Base-by-base conservation (phyloP, 2,888 invertebrate species). In the Pegoplata infirma region DNA sequence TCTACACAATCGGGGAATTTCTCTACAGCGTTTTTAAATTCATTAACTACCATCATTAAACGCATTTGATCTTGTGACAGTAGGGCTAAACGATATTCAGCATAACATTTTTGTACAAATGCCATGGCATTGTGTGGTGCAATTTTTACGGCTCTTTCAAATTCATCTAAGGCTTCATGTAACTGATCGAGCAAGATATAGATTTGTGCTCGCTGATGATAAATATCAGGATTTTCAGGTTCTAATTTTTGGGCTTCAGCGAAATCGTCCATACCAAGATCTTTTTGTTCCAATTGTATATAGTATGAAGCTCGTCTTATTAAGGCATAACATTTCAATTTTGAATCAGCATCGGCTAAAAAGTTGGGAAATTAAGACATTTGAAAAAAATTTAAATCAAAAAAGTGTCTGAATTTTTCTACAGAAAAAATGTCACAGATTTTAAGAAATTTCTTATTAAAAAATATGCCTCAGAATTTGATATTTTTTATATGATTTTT, bases 161-260 rank as follows among this genome's bases (percentile, higher is more conserved):
- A 97, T 89, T 98, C 96, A 14, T 91, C 88, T 67, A 95, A 92
- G 0, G 98, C 97, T 82, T 94, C 94, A 56, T 94, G 93, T 83
- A 96, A 91, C 82, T 94, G 93, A 72, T 97, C 97, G 85, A 96
- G 90, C 56, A 98, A 90, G 80, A 98, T 90, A 86, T 95, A 93
- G 7, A 97, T 94, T 92, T 98, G 93, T 61, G 97, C 98, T 80
- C 97, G 91, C 86, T 98, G 98, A 88, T 98, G 97, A 89, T 95
- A 98, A 64, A 98, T 93, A 88, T 98, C 98, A 19, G 95, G 92
- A 88, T 95, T 96, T 32, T 94, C 91, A 0, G 96, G 93, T 84
- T 96, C 95, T 56, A 97, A 87, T 84, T 92, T 90, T 47, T 94
- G 93, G 32, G 98, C 98, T 82, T 88, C 90, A 14, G 93, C 92